Percentiles rank a stretch among this genome's conserved stretches.
phyloP scores from a whole-genome alignment of 2,113 vertebrate genomes.

The Pandion haliaetus region DNA sequence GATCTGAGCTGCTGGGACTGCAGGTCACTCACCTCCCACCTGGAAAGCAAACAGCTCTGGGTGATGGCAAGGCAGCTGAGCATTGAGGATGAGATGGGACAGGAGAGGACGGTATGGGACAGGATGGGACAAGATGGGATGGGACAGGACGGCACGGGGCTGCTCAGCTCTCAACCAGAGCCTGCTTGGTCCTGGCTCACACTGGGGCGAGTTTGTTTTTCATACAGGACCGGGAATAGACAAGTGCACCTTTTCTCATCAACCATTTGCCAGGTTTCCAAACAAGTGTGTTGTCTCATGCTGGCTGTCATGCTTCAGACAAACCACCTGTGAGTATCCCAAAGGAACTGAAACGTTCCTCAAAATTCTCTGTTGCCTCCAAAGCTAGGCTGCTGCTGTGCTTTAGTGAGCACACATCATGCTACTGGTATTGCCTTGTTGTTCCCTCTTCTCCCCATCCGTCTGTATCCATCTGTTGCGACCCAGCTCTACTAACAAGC shows the following conservation, averaged over 20 bases:
- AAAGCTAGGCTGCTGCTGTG: not conserved
- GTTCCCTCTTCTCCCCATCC: conserved; percentile 35
- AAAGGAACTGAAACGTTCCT: not conserved
- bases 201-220: fast-evolving
- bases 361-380: not conserved
- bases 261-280: not conserved
- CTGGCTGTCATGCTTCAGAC: conserved; percentile 22
- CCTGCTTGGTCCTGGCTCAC: fast-evolving
- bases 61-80: not conserved
- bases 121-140: not conserved
- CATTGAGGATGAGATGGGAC: fast-evolving
- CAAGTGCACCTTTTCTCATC: not conserved
- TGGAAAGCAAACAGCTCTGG: not conserved
- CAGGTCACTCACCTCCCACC: fast-evolving
- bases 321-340: conserved; percentile 32
- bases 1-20: not conserved
- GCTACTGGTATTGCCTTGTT: not conserved
- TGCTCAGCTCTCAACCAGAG: not conserved
- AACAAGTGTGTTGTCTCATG: not conserved
- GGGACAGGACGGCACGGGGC: not conserved
- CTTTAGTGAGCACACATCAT: not conserved
- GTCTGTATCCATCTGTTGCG: not conserved
- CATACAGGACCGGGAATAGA: fast-evolving
- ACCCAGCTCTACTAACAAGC: not conserved
- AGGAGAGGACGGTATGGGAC: not conserved